Conservation (phyloP, 2,797 vertebrate genomes). For the Echeneis naucrates region DNA sequence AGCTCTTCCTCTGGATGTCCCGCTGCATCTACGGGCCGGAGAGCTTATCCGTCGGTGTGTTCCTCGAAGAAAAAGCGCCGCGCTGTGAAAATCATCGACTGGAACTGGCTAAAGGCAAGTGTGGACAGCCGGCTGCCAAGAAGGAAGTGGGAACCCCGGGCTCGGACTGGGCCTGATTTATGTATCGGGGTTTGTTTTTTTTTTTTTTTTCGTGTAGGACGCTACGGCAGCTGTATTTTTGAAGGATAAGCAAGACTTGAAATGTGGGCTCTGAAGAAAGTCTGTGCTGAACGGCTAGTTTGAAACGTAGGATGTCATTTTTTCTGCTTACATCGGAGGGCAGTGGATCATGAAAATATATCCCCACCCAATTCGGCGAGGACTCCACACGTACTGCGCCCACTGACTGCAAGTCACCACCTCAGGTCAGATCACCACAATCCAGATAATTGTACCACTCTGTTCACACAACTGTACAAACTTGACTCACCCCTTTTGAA, state of each 20-base stretch:
- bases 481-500: conserved; percentile 53
- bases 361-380: conserved; percentile 61
- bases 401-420: conserved; percentile 32
- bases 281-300: conserved; percentile 28
- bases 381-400: conserved; percentile 31
- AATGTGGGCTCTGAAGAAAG: conserved; percentile 56
- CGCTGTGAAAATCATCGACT: conserved; percentile 57
- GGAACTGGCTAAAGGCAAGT: conserved; percentile 63
- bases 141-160: conserved; percentile 84
- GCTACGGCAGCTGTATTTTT: conserved; percentile 16
- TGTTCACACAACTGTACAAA: conserved; percentile 17
- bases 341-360: conserved; percentile 69
- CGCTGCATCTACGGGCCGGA: conserved; percentile 51
- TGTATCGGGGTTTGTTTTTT: conserved; percentile 15
- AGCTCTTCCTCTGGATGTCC: conserved; percentile 67
- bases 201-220: not conserved
- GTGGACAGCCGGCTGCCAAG: conserved; percentile 78
- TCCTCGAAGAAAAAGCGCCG: conserved; percentile 27
- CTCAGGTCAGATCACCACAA: conserved; percentile 57
- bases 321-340: conserved; percentile 49
- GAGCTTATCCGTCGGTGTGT: conserved; percentile 22
- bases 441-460: conserved; percentile 33
- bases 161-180: conserved; percentile 78
- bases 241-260: conserved; percentile 15
- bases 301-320: conserved; percentile 58